Conservation (phyloP, 1,140 invertebrate species). For the Orius insidiosus region DNA sequence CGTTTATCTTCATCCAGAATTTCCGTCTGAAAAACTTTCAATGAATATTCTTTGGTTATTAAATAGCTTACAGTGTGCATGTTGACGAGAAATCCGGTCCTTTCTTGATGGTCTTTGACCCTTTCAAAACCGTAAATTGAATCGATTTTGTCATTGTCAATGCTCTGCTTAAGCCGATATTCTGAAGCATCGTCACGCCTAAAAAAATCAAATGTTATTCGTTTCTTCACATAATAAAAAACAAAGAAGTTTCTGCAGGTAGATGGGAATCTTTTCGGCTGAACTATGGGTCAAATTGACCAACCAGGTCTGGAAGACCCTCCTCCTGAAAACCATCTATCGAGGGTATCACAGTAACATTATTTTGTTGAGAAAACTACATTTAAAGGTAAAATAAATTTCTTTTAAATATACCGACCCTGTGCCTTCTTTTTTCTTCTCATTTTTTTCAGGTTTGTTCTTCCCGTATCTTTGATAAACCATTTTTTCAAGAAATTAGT, state of each 20-base stretch:
- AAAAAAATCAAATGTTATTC: neutral
- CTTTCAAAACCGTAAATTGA: slow-evolving; percentile 84
- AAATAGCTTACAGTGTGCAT: slow-evolving; percentile 66
- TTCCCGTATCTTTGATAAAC: slow-evolving; percentile 33
- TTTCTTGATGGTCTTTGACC: slow-evolving; percentile 62
- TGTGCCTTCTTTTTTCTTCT: slow-evolving; percentile 9
- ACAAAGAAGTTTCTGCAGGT: too few species aligned
- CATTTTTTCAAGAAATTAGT: too few species aligned
- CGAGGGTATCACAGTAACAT: too few species aligned
- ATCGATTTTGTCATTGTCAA: slow-evolving; percentile 78
- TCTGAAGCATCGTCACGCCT: slow-evolving; percentile 47
- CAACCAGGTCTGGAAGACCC: too few species aligned
- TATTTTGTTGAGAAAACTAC: neutral
- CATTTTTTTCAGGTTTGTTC: slow-evolving; percentile 30
- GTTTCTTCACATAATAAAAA: slow-evolving; percentile 7
- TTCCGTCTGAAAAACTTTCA: slow-evolving; percentile 55
- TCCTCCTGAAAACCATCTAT: too few species aligned
- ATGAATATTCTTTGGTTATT: slow-evolving; percentile 1
- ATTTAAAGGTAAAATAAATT: slow-evolving; percentile 17
- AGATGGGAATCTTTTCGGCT: too few species aligned
- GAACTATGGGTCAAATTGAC: too few species aligned
- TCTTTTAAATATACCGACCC: slow-evolving; percentile 21
- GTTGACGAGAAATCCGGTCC: slow-evolving; percentile 87
- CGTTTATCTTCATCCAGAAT: slow-evolving; percentile 87
- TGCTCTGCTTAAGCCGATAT: slow-evolving; percentile 42